These are phyloP conservation scores for Pampus argenteus DNA, from an alignment of 2,797 vertebrate genomes.

Conservation along the genomic window DNA sequence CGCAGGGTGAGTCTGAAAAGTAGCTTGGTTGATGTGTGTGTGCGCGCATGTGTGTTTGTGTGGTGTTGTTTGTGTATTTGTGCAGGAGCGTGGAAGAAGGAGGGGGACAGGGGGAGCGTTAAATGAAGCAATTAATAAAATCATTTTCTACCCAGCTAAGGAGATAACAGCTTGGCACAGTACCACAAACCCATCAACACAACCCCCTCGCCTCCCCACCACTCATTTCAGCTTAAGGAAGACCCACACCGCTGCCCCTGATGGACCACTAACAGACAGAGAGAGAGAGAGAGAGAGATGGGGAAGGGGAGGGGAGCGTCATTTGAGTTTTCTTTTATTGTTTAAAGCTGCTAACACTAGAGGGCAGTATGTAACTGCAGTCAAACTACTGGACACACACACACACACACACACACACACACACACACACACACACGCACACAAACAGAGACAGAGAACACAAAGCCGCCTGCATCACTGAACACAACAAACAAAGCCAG, in stretches of 20 bases:
- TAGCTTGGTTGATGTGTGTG: conserved; percentile 37
- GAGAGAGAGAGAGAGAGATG: conserved; percentile 15
- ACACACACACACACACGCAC: conserved; percentile 44
- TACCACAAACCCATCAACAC: conserved; percentile 82
- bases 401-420: conserved; percentile 27
- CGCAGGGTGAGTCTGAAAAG: conserved; percentile 59
- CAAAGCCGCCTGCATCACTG: conserved; percentile 83
- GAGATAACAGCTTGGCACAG: conserved; percentile 88
- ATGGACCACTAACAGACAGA: conserved; percentile 81
- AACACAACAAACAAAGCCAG: conserved; percentile 85
- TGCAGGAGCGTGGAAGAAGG: conserved; percentile 44
- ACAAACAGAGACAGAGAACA: conserved; percentile 64
- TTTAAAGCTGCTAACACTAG: conserved; percentile 73
- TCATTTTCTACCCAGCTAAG: conserved; percentile 89
- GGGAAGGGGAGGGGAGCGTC: conserved; percentile 26
- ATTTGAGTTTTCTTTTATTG: conserved; percentile 28
- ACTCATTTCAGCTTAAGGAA: conserved; percentile 77
- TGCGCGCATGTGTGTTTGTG: conserved; percentile 32
- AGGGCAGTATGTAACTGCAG: conserved; percentile 84
- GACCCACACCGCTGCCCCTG: conserved; percentile 81
- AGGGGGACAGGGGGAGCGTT: conserved; percentile 72
- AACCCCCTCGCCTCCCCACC: conserved; percentile 66
- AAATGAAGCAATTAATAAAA: conserved; percentile 92
- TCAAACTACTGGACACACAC: conserved; percentile 57
- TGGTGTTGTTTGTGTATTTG: conserved; percentile 71